A percentile compares a stretch with the other conserved stretches of the same genome.
These are phyloP conservation scores for Sigmodon hispidus DNA, from an alignment of 2,113 vertebrate genomes.

Conservation along the genomic window DNA sequence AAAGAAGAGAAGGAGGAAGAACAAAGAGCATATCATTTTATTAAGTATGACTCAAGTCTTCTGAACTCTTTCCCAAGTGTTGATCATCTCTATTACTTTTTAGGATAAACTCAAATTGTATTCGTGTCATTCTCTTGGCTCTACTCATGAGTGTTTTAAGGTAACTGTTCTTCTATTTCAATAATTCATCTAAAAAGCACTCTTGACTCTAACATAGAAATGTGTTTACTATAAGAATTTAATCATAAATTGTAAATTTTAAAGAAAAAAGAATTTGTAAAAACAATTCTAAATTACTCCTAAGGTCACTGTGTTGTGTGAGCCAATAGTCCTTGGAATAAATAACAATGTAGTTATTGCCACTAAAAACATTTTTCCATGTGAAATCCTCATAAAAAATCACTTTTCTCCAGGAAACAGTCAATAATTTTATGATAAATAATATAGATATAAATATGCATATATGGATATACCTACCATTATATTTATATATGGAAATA, in stretches of 20 bases:
- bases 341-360: constrained; percentile 37
- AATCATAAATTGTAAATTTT: constrained; percentile 69
- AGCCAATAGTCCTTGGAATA: constrained; percentile 50
- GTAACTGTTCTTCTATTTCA: constrained; percentile 69
- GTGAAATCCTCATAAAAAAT: constrained; percentile 44
- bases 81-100: constrained; percentile 49
- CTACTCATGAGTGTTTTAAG: constrained; percentile 51
- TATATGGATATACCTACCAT: not conserved
- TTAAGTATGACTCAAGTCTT: constrained; percentile 59
- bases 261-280: constrained; percentile 61
- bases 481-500: not conserved
- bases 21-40: not conserved
- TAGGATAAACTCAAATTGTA: constrained; percentile 65
- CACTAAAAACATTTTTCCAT: constrained; percentile 41
- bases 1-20: not conserved
- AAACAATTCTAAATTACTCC: constrained; percentile 1
- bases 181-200: constrained; percentile 59
- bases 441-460: not conserved
- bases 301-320: constrained; percentile 59
- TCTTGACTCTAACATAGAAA: constrained; percentile 72
- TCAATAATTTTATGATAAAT: not conserved
- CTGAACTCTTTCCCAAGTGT: constrained; percentile 72
- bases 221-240: constrained; percentile 65
- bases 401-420: not conserved
- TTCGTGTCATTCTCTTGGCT: constrained; percentile 73